These are phyloP conservation scores for Avahi laniger DNA, from an alignment of 2,797 vertebrate genomes.

Conservation along the genomic window DNA sequence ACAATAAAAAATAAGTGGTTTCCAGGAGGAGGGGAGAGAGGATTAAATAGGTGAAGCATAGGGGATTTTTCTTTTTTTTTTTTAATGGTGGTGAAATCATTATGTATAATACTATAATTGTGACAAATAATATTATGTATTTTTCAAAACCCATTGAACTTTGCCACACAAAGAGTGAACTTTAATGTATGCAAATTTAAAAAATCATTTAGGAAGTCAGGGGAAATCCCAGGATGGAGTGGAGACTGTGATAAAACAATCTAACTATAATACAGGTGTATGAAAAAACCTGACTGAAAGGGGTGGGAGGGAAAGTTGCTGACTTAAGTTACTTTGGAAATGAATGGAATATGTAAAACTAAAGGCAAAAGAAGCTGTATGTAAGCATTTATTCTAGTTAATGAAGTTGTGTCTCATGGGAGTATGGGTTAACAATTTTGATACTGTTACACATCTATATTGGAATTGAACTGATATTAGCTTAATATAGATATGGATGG, in stretches of 20 bases:
- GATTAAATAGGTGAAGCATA: not conserved
- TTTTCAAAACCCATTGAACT: slow-evolving; percentile 32
- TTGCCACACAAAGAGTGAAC: not conserved
- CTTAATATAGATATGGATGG: not conserved
- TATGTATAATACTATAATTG: not conserved
- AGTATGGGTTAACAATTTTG: not conserved
- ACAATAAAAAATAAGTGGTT: not conserved
- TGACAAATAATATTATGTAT: not conserved
- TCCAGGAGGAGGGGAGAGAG: not conserved
- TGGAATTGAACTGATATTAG: not conserved
- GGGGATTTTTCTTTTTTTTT: not conserved
- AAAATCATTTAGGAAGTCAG: not conserved
- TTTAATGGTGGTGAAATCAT: not conserved
- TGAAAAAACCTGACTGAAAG: not conserved
- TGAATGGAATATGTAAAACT: not conserved
- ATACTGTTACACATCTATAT: not conserved
- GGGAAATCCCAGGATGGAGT: not conserved
- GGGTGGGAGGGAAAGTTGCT: not conserved
- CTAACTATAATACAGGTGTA: not conserved
- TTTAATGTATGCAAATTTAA: not conserved
- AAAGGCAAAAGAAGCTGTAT: not conserved
- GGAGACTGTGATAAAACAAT: not conserved
- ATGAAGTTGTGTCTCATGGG: not conserved
- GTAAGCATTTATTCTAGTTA: not conserved
- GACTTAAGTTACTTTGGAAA: not conserved